Conservation (phyloP, 2,888 invertebrate species). For the Diplazon laetatorius region DNA sequence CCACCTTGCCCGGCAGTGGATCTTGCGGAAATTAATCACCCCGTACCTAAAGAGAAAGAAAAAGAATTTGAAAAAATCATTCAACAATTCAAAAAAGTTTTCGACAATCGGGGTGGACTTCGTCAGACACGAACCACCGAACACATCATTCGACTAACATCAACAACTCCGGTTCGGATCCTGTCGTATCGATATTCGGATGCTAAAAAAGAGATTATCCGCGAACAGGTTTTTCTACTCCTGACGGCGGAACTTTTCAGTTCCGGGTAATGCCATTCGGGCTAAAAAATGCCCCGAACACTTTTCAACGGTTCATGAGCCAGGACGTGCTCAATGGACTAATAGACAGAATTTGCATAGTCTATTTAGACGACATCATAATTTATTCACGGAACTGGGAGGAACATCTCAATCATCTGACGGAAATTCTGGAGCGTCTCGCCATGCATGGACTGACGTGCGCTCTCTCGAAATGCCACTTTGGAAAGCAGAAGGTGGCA, state of each 20-base stretch:
- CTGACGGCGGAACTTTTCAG: conserved; percentile 26
- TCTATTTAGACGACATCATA: neutral
- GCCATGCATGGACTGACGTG: conserved; percentile 14
- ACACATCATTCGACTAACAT: no score
- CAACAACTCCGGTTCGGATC: no score
- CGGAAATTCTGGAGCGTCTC: conserved; percentile 4
- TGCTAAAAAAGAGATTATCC: neutral
- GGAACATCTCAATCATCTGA: neutral
- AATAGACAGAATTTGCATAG: neutral
- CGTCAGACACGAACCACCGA: no score
- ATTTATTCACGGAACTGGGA: conserved; percentile 1
- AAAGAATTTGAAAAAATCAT: no score
- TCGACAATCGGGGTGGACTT: no score
- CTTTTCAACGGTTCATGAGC: conserved; percentile 19
- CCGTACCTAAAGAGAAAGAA: no score
- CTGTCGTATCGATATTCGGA: no score
- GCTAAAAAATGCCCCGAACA: neutral
- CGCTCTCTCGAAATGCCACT: neutral
- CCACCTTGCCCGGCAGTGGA: no score
- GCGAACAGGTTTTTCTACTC: neutral
- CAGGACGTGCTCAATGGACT: conserved; percentile 8
- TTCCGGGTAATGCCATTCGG: neutral
- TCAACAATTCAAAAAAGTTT: no score
- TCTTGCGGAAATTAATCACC: no score
- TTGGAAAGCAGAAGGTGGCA: neutral